Evolutionary conservation across 2,797 vertebrate species (phyloP), one percentile per base, ranked within the genome.

Genomic region (Pyrocephalus nanus): DNA sequence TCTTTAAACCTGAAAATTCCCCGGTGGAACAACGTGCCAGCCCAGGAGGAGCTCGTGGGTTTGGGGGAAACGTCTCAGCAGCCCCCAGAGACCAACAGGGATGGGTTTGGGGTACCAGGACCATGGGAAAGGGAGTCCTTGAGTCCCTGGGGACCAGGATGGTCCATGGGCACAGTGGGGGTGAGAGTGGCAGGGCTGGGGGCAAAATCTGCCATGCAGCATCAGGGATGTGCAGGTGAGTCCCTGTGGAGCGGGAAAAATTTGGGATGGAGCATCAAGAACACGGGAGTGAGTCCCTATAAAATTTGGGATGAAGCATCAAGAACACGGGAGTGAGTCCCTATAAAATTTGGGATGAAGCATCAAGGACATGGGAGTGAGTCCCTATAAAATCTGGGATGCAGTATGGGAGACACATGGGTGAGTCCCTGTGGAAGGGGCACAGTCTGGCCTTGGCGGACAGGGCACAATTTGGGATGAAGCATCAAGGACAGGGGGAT

Each of bases 241-340:
- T 10, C 15, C 34, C 29, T 3, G 1, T 0, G 2, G 51, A 21
- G 4, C 11, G 7, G 30, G 17, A 4, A 48, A 11, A 12, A 32
- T 12, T 4, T 10, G 50, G 69, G 75, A 25, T 62, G 61, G 2
- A 30, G 29, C 12, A 5, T 21, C 19, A 8, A 5, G 40, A 21
- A 16, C 5, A 8, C 5, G 22, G 7, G 5, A 9, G 60, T 12
- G 30, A 65, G 42, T 51, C 26, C 15, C 50, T 51, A 4, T 15
- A 64, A 43, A 64, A 64, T 64, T 8, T 60, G 34, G 57, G 57
- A 38, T 19, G 25, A 5, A 27, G 58, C 7, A 27, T 11, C 19
- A 22, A 5, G 15, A 14, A 43, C 10, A 15, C 1, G 4, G 3
- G 9, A 29, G 19, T 32, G 61, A 62, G 14, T 22, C 38, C 38